Base-by-base conservation (phyloP, 2,797 vertebrate genomes). In the Eospalax fontanierii region DNA sequence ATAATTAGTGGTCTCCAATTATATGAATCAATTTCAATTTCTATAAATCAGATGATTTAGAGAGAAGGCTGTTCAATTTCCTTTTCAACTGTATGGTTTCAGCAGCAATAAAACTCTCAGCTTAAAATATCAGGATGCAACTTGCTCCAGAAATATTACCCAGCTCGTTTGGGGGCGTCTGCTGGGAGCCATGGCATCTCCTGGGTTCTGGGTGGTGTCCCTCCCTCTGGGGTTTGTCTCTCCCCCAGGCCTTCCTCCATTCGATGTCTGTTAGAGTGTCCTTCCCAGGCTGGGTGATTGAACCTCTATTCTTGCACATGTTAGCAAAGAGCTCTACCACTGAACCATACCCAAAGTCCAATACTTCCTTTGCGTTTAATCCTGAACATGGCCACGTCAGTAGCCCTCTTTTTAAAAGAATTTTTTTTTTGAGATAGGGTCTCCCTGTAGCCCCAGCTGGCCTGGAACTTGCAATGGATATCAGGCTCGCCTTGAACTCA, bases 41-140 rank as follows among this genome's bases (percentile, higher is more conserved):
- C 97, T 98, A 97, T 98, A 98, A 97, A 98, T 98, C 97, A 98
- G 97, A 97, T 96, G 97, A 96, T 96, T 97, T 96, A 97, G 97
- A 95, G 95, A 98, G 96, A 96, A 97, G 96, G 93, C 95, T 88
- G 96, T 96, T 97, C 97, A 96, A 96, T 97, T 97, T 98, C 96
- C 97, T 95, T 96, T 97, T 96, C 96, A 89, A 95, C 96, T 95
- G 87, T 93, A 96, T 78, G 95, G 95, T 82, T 91, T 97, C 96
- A 93, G 95, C 94, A 93, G 97, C 97, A 94, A 96, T 97, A 97
- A 97, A 98, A 95, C 95, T 95, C 95, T 95, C 95, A 66, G 94
- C 96, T 96, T 96, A 92, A 95, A 96, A 96, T 94, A 95, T 91
- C 96, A 91, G 95, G 95, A 95, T 90, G 96, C 97, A 89, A 78